A percentile compares a stretch with the other conserved stretches of the same genome.
Evolutionary conservation across 1,140 invertebrate genomes (phyloP).

Genomic region (Papilio xuthus): DNA sequence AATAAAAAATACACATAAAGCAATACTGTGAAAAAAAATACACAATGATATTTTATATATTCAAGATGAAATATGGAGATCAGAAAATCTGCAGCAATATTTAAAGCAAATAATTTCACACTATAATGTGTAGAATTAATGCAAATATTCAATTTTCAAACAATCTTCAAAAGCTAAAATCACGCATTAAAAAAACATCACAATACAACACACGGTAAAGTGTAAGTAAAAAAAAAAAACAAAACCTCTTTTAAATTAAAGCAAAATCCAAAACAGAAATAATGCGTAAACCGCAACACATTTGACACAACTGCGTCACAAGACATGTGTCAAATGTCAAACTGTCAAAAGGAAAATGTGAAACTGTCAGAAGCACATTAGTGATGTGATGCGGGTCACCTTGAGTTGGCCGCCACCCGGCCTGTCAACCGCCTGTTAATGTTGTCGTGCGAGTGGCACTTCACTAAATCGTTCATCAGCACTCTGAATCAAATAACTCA

Average conservation of each 20-base stretch:
- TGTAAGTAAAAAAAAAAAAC: constrained; percentile 4
- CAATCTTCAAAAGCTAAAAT: not conserved
- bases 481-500: constrained; percentile 51
- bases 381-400: constrained; percentile 53
- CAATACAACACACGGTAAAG: not conserved
- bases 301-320: not conserved
- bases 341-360: not conserved
- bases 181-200: not conserved
- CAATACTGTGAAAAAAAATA: not conserved
- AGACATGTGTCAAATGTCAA: constrained; percentile 33
- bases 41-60: not conserved
- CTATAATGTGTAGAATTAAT: not conserved
- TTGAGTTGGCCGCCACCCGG: constrained; percentile 56
- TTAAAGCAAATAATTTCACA: not conserved
- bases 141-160: not conserved
- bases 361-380: constrained; percentile 33
- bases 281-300: not conserved
- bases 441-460: constrained; percentile 75
- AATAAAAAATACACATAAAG: not conserved
- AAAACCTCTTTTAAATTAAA: not conserved
- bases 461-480: constrained; percentile 62
- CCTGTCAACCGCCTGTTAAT: constrained; percentile 60
- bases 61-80: not conserved
- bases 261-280: not conserved
- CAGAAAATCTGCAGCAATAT: not conserved